Conservation (phyloP, 2,797 vertebrate genomes). For the Eospalax fontanierii region DNA sequence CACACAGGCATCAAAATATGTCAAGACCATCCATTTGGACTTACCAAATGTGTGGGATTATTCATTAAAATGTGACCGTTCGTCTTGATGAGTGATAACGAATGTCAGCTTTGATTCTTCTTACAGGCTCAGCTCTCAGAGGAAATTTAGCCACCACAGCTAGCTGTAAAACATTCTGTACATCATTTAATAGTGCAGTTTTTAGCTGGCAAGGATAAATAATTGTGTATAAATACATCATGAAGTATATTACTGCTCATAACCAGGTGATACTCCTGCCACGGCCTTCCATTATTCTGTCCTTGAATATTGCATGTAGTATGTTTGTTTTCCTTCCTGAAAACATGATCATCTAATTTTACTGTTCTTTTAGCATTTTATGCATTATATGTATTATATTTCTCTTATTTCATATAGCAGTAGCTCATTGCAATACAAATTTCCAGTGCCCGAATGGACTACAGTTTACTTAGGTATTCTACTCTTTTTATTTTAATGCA, state of each 20-base stretch:
- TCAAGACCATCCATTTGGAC: constrained; percentile 49
- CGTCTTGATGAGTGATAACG: constrained; percentile 74
- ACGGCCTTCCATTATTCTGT: background rate
- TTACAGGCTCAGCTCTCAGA: constrained; percentile 36
- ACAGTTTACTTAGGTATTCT: background rate
- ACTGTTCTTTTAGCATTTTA: background rate
- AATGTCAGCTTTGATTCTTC: constrained; percentile 38
- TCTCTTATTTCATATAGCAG: background rate
- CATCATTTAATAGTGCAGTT: constrained; percentile 32
- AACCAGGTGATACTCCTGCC: background rate
- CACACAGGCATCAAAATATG: constrained; percentile 64
- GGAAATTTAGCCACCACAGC: constrained; percentile 43
- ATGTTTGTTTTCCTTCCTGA: background rate
- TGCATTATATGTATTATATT: background rate
- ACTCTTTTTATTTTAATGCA: too few relatives aligned
- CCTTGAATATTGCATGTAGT: background rate
- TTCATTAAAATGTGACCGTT: constrained; percentile 36
- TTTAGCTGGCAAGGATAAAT: constrained; percentile 11
- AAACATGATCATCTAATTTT: background rate
- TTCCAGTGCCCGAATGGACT: background rate
- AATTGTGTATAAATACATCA: background rate
- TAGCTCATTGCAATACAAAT: background rate
- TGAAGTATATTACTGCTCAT: background rate
- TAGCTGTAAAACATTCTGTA: constrained; percentile 15
- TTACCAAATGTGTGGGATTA: constrained; percentile 69